These are phyloP conservation scores for Agrochola lota DNA, from an alignment of 2,888 invertebrate genomes.

Conservation along the genomic window DNA sequence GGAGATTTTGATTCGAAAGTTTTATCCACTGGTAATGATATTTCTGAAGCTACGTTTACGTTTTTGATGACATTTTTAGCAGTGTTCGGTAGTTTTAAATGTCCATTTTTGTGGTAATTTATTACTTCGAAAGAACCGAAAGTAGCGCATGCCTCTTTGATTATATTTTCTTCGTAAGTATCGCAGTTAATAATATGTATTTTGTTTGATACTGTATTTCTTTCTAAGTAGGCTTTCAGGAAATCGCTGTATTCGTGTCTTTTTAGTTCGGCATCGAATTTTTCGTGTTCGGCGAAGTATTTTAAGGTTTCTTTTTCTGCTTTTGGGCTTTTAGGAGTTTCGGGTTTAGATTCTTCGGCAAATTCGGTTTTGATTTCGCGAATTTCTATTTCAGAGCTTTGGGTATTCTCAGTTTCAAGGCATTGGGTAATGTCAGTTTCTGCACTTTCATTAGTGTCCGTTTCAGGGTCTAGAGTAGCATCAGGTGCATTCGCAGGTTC, in stretches of 20 bases:
- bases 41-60: slow-evolving; percentile 78
- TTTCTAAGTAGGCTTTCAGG: slow-evolving; percentile 74
- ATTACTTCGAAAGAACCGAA: slow-evolving; percentile 82
- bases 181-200: slow-evolving; percentile 85
- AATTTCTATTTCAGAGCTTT: slow-evolving; percentile 25
- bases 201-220: slow-evolving; percentile 71
- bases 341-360: background rate
- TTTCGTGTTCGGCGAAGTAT: slow-evolving; percentile 84
- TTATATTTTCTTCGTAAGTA: slow-evolving; percentile 81
- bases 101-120: slow-evolving; percentile 84
- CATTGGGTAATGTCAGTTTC: slow-evolving; percentile 43
- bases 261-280: slow-evolving; percentile 81
- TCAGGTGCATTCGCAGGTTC: slow-evolving; percentile 54
- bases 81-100: slow-evolving; percentile 75
- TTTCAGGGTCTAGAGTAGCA: slow-evolving; percentile 17
- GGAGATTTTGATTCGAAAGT: slow-evolving; percentile 54
- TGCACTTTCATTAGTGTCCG: slow-evolving; percentile 23
- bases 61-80: slow-evolving; percentile 80
- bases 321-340: slow-evolving; percentile 6
- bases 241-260: slow-evolving; percentile 78
- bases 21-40: slow-evolving; percentile 78
- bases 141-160: slow-evolving; percentile 78
- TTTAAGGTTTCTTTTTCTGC: slow-evolving; percentile 70
- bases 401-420: background rate
- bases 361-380: background rate